These are phyloP conservation scores for Podabrus alpinus DNA, from an alignment of 2,888 invertebrate species.

Conservation along the genomic window DNA sequence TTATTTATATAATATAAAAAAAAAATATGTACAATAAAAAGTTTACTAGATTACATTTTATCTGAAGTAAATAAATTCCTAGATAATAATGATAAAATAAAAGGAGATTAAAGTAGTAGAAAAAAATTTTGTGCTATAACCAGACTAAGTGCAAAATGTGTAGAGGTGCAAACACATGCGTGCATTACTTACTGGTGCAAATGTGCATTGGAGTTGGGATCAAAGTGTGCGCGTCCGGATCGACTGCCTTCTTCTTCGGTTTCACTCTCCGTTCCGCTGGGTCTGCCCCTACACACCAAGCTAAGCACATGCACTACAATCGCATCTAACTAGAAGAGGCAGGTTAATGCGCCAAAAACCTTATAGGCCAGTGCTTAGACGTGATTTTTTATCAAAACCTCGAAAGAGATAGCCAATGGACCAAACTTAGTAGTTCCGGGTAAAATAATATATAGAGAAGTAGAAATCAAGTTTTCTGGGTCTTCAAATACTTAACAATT, in stretches of 20 bases:
- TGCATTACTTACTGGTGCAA: constrained; percentile 59
- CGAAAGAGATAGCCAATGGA: too few species aligned
- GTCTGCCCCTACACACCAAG: constrained; percentile 61
- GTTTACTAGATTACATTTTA: background rate
- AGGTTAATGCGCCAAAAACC: background rate
- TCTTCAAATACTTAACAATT: too few species aligned
- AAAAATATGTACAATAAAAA: background rate
- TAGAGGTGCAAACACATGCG: constrained; percentile 21
- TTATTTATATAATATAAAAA: background rate
- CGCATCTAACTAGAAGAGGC: constrained; percentile 29
- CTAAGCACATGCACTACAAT: constrained; percentile 57
- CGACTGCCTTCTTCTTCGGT: constrained; percentile 69
- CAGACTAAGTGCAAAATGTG: constrained; percentile 24
- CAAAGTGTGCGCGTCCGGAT: constrained; percentile 54
- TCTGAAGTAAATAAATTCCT: background rate
- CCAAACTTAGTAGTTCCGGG: too few species aligned
- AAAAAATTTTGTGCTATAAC: constrained; percentile 3
- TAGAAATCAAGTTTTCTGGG: too few species aligned
- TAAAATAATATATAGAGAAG: too few species aligned
- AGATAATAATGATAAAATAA: background rate
- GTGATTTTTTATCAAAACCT: too few species aligned
- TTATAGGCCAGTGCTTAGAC: too few species aligned
- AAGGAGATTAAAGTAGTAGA: background rate
- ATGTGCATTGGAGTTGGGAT: constrained; percentile 54
- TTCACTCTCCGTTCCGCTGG: constrained; percentile 75